phyloP scores from a whole-genome alignment of 2,888 invertebrate genomes.

The Dioctria linearis region DNA sequence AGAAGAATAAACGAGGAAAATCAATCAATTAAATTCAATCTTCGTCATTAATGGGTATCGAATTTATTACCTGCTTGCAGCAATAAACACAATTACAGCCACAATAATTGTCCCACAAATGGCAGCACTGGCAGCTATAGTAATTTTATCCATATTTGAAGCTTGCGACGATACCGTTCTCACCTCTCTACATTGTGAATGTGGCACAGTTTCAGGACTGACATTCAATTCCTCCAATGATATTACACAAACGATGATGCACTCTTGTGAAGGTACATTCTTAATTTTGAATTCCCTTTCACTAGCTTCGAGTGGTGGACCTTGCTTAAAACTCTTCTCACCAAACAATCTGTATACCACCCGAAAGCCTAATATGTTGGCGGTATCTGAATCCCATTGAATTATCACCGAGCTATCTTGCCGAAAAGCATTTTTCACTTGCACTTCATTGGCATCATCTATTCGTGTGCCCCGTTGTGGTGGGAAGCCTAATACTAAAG shows the following conservation, averaged over 20 bases:
- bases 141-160: constrained; percentile 95
- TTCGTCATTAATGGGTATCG: constrained; percentile 30
- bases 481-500: constrained; percentile 81
- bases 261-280: constrained; percentile 94
- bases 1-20: neutral
- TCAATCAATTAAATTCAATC: constrained; percentile 17
- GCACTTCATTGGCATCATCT: constrained; percentile 81
- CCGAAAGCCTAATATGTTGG: constrained; percentile 89
- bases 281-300: constrained; percentile 94
- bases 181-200: constrained; percentile 90
- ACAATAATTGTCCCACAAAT: constrained; percentile 94
- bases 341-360: constrained; percentile 92
- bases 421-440: constrained; percentile 85
- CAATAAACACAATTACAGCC: constrained; percentile 91
- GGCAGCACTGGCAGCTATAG: constrained; percentile 93
- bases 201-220: constrained; percentile 89
- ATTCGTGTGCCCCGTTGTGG: constrained; percentile 78
- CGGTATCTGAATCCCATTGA: constrained; percentile 91
- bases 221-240: constrained; percentile 90
- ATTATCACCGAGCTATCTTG: constrained; percentile 91
- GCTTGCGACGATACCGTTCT: constrained; percentile 87
- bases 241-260: constrained; percentile 93
- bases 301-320: constrained; percentile 89
- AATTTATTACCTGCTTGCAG: constrained; percentile 77
- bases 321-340: constrained; percentile 90